Percentiles rank a stretch among this genome's conserved stretches.
These are phyloP conservation scores for Selenia dentaria DNA, from an alignment of 2,888 invertebrate genomes.

Conservation along the genomic window DNA sequence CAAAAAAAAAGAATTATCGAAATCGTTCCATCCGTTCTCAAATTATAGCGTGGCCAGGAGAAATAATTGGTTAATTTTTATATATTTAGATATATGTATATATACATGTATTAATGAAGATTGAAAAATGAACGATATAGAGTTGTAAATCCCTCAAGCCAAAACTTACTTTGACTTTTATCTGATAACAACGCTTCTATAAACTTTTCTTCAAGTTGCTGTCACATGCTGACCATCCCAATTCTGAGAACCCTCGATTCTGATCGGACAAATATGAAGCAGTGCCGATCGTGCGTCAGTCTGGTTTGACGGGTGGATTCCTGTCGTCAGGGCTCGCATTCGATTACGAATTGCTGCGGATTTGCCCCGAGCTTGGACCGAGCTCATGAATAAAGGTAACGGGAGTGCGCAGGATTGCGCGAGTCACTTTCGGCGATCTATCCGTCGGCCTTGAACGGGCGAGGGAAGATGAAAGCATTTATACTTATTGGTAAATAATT, in stretches of 20 bases:
- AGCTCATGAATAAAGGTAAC: conserved; percentile 7
- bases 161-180: too few species aligned
- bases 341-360: conserved; percentile 6
- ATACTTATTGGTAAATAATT: conserved; percentile 17
- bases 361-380: conserved; percentile 4
- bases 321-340: conserved; percentile 1
- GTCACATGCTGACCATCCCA: too few species aligned
- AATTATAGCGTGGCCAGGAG: too few species aligned
- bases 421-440: conserved; percentile 20
- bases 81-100: too few species aligned
- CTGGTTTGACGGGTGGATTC: conserved; percentile 29
- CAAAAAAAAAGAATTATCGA: too few species aligned
- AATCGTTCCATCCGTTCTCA: too few species aligned
- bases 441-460: conserved; percentile 24
- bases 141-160: too few species aligned
- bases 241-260: conserved; percentile 8
- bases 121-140: too few species aligned
- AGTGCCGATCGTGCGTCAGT: conserved; percentile 5
- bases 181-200: too few species aligned
- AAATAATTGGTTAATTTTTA: too few species aligned
- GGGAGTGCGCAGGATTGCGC: not conserved
- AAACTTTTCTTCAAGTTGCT: too few species aligned
- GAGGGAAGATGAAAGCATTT: not conserved
- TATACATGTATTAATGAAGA: too few species aligned
- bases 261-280: conserved; percentile 3